Evolutionary conservation across 2,113 vertebrate species (phyloP).

Genomic region (Cheilinus undulatus): DNA sequence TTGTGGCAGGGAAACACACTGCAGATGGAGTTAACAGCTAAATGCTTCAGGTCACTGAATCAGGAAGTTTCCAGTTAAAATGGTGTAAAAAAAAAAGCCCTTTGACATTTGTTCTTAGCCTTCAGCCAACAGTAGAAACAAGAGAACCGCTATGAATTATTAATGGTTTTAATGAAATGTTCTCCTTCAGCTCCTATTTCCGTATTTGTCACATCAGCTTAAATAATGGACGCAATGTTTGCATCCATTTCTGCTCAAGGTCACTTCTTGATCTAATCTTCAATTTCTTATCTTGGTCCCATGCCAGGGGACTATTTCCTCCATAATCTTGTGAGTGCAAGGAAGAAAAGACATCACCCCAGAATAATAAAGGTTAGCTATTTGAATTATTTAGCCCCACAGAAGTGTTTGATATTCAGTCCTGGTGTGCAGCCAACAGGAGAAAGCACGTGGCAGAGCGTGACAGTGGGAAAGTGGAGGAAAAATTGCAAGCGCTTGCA

Average conservation of each 20-base stretch:
- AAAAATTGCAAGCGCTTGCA: constrained; percentile 54
- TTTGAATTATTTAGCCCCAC: constrained; percentile 65
- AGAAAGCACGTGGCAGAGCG: constrained; percentile 3
- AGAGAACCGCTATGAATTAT: neutral
- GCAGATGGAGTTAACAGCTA: constrained; percentile 19
- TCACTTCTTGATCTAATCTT: constrained; percentile 17
- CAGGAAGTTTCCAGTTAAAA: neutral
- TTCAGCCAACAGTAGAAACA: neutral
- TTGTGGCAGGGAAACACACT: constrained; percentile 45
- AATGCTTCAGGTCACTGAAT: neutral
- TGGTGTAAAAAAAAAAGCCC: neutral
- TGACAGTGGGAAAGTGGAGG: constrained; percentile 46
- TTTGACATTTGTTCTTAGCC: neutral
- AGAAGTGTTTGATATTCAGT: constrained; percentile 56
- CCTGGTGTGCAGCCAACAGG: constrained; percentile 23
- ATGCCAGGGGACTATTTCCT: constrained; percentile 14
- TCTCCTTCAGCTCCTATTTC: neutral
- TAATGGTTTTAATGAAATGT: neutral
- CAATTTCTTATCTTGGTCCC: constrained; percentile 17
- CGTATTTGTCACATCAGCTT: neutral
- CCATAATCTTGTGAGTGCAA: constrained; percentile 40
- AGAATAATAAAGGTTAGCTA: constrained; percentile 55
- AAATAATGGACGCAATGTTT: neutral
- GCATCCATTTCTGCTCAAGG: constrained; percentile 4
- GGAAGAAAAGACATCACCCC: constrained; percentile 45